Conservation (phyloP, 2,797 vertebrate genomes). For the Sorex maritimensis region DNA sequence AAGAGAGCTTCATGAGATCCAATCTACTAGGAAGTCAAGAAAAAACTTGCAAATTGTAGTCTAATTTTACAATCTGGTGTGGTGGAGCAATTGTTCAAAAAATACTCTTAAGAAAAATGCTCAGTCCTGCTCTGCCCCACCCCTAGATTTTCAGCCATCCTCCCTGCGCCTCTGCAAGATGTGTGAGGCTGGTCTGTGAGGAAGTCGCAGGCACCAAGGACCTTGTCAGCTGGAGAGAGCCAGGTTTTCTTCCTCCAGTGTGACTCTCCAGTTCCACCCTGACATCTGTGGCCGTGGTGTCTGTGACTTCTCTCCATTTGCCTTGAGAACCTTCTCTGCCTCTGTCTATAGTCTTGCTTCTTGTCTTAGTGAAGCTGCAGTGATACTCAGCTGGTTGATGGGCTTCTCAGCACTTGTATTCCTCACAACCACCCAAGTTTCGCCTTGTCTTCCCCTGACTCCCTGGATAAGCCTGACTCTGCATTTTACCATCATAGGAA, state of each 20-base stretch:
- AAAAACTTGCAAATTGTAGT: slow-evolving; percentile 13
- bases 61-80: neutral
- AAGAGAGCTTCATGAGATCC: slow-evolving; percentile 7
- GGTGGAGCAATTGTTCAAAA: neutral
- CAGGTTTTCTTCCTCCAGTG: neutral
- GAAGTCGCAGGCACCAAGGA: neutral
- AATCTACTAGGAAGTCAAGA: neutral
- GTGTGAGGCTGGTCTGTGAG: neutral
- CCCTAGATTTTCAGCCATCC: neutral
- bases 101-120: slow-evolving; percentile 47
- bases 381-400: neutral
- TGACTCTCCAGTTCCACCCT: neutral
- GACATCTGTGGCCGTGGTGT: neutral
- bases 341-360: neutral
- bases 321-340: neutral
- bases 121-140: neutral
- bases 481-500: neutral
- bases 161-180: neutral
- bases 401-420: neutral
- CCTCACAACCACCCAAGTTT: neutral
- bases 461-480: neutral
- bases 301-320: neutral
- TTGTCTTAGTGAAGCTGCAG: neutral
- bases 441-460: too few relatives aligned
- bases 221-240: slow-evolving; percentile 1